Base-by-base conservation (phyloP, 2,113 vertebrate genomes). In the Cinclus cinclus region DNA sequence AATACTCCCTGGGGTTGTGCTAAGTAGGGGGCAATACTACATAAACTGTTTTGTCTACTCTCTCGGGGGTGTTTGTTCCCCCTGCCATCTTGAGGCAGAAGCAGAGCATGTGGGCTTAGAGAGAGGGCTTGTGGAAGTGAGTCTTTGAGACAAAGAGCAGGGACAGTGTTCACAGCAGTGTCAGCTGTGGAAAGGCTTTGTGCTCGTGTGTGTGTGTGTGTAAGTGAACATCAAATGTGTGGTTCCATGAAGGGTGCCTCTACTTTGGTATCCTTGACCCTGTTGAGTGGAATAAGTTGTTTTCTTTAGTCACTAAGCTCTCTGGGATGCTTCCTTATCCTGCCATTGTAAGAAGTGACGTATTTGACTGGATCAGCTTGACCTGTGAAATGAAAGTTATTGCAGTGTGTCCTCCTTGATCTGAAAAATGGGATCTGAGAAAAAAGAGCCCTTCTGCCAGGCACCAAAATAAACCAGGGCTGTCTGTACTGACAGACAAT, bases 131-230 rank as follows among this genome's bases (percentile, higher is more conserved):
- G 27, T 77, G 74, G 49, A 42, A 31, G 37, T 31, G 20, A 75
- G 13, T 17, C 21, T 41, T 28, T 18, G 55, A 39, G 58, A 11
- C 0, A 11, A 64, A 62, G 67, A 82, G 78, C 49, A 39, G 39
- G 46, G 69, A 17, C 69, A 0, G 0, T 0, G 0, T 39, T 71
- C 11, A 2, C 2, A 5, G 58, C 1, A 0, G 13, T 13, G 71
- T 35, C 3, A 4, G 33, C 39, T 44, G 37, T 0, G 0, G 44
- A 37, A 47, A 59, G 69, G n/a, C 71, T 80, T 60, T 31, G 37
- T 10, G 2, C 10, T 21, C 47, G 17, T 65, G 73, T 60, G 31
- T 30, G 33, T 78, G 4, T 27, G 2, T 0, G 0, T 21, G 13
- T 33, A 23, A 55, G 67, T 27, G 67, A 55, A 27, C 59, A 23